Conservation (phyloP, 1,140 invertebrate species). For the Eupeodes corollae region DNA sequence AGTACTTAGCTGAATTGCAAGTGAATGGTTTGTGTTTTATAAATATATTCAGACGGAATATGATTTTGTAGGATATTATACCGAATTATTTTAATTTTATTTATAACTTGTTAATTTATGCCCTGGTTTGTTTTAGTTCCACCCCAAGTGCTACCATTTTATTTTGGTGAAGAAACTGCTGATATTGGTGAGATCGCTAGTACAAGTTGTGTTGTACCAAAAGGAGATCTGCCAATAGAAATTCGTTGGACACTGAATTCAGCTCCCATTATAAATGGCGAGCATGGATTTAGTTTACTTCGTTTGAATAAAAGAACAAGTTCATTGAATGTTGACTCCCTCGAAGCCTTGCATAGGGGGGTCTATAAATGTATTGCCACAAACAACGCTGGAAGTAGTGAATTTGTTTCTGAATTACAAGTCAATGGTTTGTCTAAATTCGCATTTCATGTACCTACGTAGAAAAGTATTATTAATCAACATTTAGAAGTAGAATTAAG, state of each 20-base stretch:
- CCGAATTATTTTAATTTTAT: background rate
- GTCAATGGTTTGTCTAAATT: conserved; percentile 44
- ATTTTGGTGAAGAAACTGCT: conserved; percentile 42
- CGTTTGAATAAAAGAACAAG: conserved; percentile 26
- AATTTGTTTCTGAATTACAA: conserved; percentile 42
- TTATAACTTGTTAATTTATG: conserved; percentile 6
- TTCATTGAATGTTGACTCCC: conserved; percentile 31
- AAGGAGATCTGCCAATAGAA: conserved; percentile 43
- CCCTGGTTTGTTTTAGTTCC: conserved; percentile 34
- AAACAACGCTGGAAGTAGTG: conserved; percentile 43
- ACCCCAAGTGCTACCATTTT: conserved; percentile 42
- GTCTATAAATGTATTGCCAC: conserved; percentile 44
- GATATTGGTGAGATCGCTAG: conserved; percentile 47
- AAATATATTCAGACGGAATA: conserved; percentile 3
- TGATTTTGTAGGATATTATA: background rate
- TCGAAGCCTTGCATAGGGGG: conserved; percentile 41
- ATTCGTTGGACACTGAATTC: conserved; percentile 41
- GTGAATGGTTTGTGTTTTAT: conserved; percentile 27
- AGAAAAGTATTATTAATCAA: too few relatives aligned
- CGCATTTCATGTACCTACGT: too few relatives aligned
- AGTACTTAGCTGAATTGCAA: conserved; percentile 50
- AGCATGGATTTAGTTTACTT: conserved; percentile 24
- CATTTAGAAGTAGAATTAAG: too few relatives aligned
- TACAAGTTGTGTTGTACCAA: conserved; percentile 41
- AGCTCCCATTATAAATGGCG: conserved; percentile 22